Base-by-base conservation (phyloP, 2,797 vertebrate genomes). In the Protosalanx chinensis region DNA sequence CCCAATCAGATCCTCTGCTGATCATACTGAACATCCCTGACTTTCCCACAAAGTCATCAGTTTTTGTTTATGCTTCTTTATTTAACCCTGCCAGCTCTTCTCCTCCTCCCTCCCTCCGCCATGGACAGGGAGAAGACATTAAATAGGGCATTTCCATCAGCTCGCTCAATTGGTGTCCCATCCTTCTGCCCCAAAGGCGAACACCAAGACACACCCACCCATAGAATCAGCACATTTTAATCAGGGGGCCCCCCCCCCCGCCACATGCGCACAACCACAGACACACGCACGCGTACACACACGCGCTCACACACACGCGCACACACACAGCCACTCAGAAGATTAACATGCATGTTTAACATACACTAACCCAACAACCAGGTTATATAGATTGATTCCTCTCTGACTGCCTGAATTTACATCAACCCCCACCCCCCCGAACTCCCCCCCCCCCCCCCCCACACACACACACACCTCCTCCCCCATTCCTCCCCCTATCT, bases 81-180 rank as follows among this genome's bases (percentile, higher is more conserved):
- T 81, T 85, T 80, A 79, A 61, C 57, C 68, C 3, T 59, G 37
- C 63, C 65, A 65, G 67, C 67, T 69, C 64, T 59, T 76, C 66
- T 73, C 56, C 76, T 64, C 67, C 66, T 57, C 77, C 67, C 75
- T 79, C 73, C 76, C 83, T 68, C 53, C 27, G 23, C 2, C 6
- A 5, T 5, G 29, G 53, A 64, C 33, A 27, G 64, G n/a, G 57
- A 27, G 32, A 60, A 63, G 58, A 70, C 72, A 80, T 79, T 83
- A 80, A 85, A 81, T 72, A 75, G 81, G 85, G 87, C 89, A 87
- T 84, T 90, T 91, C 87, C 91, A 93, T 92, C 93, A 92, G 86
- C 71, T 72, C 46, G 27, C 67, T 79, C 66, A 62, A 68, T 53
- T 56, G 64, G 62, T 46, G 71, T 58, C 49, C 15, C 8, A 53